Percentiles rank a stretch among this genome's conserved stretches.
Conservation (phyloP, 2,888 invertebrate genomes). For the Acanthosepion pharaonis region DNA sequence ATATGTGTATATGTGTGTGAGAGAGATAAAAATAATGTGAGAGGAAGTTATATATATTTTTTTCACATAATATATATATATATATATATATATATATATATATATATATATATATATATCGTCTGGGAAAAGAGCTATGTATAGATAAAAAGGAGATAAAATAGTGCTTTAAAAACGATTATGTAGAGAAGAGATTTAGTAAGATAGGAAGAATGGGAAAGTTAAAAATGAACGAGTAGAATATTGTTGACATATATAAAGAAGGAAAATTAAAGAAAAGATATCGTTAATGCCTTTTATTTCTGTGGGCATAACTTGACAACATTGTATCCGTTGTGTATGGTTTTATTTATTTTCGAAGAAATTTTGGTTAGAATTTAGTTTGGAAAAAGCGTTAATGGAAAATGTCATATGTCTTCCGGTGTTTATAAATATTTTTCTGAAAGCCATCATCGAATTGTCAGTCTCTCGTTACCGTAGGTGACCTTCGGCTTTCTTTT, state of each 20-base stretch:
- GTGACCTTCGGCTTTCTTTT: not conserved
- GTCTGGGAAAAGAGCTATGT: not conserved
- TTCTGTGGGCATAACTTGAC: not conserved
- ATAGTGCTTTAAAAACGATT: too few relatives aligned
- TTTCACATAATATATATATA: too few relatives aligned
- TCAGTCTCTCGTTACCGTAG: not conserved
- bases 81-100: too few relatives aligned
- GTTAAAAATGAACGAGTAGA: too few relatives aligned
- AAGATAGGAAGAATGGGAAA: not conserved
- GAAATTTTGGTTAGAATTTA: not conserved
- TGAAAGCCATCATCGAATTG: not conserved
- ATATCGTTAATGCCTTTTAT: not conserved
- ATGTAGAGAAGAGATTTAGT: too few relatives aligned
- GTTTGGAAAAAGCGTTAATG: not conserved
- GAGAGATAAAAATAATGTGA: too few relatives aligned
- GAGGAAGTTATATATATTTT: too few relatives aligned
- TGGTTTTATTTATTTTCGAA: not conserved
- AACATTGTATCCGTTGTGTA: not conserved
- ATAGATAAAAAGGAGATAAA: too few relatives aligned
- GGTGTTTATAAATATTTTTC: not conserved
- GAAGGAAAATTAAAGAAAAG: not conserved
- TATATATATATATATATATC: too few relatives aligned
- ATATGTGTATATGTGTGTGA: too few relatives aligned
- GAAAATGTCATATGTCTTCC: slow-evolving; percentile 2
- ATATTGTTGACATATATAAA: not conserved